Evolutionary conservation across 2,888 invertebrate genomes (phyloP).

Genomic region (Nomada hirtipes): DNA sequence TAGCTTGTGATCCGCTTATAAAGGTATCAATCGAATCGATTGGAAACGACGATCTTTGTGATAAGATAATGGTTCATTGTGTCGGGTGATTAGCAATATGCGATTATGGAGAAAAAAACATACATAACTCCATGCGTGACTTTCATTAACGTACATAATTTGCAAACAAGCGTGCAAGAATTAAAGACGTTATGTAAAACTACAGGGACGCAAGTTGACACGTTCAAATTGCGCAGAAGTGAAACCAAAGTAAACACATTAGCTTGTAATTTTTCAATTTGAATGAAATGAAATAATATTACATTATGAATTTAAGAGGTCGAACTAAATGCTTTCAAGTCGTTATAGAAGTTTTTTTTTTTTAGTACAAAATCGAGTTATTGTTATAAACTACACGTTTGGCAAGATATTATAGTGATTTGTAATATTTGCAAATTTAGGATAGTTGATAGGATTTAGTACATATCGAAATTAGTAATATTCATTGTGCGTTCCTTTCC

Average conservation of each 20-base stretch:
- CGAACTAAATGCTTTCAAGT: too few relatives aligned
- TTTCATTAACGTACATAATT: background rate
- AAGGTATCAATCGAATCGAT: slow-evolving; percentile 50
- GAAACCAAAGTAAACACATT: too few relatives aligned
- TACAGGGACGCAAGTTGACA: too few relatives aligned
- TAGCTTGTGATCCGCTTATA: slow-evolving; percentile 63
- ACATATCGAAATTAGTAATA: background rate
- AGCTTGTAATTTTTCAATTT: too few relatives aligned
- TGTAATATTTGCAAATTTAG: background rate
- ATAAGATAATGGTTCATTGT: slow-evolving; percentile 50
- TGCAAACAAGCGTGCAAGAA: background rate
- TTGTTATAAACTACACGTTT: too few relatives aligned
- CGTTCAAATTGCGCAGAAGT: too few relatives aligned
- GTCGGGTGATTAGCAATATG: background rate
- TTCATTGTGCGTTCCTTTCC: background rate
- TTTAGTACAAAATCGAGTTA: too few relatives aligned
- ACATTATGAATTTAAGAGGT: too few relatives aligned
- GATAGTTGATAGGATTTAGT: background rate
- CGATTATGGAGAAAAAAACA: background rate
- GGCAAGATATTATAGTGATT: too few relatives aligned
- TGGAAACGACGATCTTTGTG: slow-evolving; percentile 3
- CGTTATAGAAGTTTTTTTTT: too few relatives aligned
- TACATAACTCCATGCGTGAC: background rate
- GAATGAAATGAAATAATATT: too few relatives aligned
- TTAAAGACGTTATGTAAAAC: background rate